phyloP scores from a whole-genome alignment of 2,797 vertebrate species.

The Xiphophorus birchmanni region DNA sequence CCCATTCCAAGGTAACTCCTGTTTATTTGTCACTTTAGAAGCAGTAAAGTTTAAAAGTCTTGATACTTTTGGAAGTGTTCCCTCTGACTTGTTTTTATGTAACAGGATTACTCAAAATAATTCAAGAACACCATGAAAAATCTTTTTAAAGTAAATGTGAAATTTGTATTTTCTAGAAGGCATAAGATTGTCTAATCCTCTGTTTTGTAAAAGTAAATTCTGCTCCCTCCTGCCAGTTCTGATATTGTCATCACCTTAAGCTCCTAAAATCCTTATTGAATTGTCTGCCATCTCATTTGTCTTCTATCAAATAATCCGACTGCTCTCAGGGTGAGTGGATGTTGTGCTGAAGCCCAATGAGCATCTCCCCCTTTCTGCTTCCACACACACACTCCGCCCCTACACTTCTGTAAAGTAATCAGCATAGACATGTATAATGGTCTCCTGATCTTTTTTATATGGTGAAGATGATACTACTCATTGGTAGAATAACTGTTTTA shows the following conservation, averaged over 20 bases:
- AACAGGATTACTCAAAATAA: not conserved
- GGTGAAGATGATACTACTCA: constrained; percentile 56
- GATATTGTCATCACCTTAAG: constrained; percentile 56
- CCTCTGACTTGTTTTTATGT: not conserved
- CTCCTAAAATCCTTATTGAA: constrained; percentile 70
- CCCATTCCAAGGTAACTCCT: not conserved
- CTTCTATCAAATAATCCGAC: constrained; percentile 67
- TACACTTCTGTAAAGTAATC: constrained; percentile 46
- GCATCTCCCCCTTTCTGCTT: not conserved
- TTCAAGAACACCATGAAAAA: not conserved
- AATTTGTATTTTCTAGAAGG: constrained; percentile 7
- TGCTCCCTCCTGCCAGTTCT: constrained; percentile 3
- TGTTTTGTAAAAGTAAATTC: not conserved
- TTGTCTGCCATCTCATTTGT: constrained; percentile 67
- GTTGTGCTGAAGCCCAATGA: constrained; percentile 32
- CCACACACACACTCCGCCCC: too few species aligned
- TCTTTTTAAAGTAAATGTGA: not conserved
- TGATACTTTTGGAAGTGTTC: not conserved
- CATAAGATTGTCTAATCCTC: constrained; percentile 14
- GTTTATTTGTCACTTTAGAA: not conserved
- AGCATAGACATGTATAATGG: constrained; percentile 56
- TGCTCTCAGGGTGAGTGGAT: constrained; percentile 45
- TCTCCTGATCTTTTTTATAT: constrained; percentile 58
- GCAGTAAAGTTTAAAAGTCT: not conserved
- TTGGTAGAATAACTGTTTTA: constrained; percentile 36